A percentile compares a stretch with the other conserved stretches of the same genome.
These are phyloP conservation scores for Abramis brama DNA, from an alignment of 2,113 vertebrate genomes.

Conservation along the genomic window DNA sequence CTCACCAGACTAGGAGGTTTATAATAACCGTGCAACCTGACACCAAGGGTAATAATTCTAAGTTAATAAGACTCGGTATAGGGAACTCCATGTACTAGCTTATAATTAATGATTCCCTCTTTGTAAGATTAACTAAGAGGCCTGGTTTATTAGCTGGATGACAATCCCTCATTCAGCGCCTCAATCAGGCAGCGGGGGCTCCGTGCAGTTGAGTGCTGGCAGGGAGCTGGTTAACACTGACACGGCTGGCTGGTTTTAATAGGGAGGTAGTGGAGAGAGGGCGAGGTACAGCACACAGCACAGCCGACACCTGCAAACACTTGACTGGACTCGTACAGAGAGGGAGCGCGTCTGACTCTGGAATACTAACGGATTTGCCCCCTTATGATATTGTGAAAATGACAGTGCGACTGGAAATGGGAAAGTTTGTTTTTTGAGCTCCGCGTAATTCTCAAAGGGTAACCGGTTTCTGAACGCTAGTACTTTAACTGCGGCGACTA, in stretches of 20 bases:
- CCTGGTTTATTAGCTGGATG: constrained; percentile 23
- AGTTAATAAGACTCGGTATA: constrained; percentile 38
- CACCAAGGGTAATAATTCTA: constrained; percentile 11
- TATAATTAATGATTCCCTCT: constrained; percentile 30
- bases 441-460: neutral
- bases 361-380: constrained; percentile 26
- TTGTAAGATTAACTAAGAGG: constrained; percentile 32
- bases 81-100: constrained; percentile 6
- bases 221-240: constrained; percentile 63
- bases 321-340: constrained; percentile 47
- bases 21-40: constrained; percentile 34
- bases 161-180: constrained; percentile 25
- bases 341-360: constrained; percentile 27
- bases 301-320: constrained; percentile 57
- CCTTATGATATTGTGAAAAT: constrained; percentile 16
- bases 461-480: constrained; percentile 25
- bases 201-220: constrained; percentile 44
- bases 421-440: constrained; percentile 31
- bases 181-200: constrained; percentile 34
- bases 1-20: constrained; percentile 19
- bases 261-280: constrained; percentile 54
- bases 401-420: constrained; percentile 36
- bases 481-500: constrained; percentile 13
- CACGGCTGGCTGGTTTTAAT: constrained; percentile 55
- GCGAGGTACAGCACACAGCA: constrained; percentile 33